Conservation (phyloP, 2,888 invertebrate species). For the Drosophila neotestacea region DNA sequence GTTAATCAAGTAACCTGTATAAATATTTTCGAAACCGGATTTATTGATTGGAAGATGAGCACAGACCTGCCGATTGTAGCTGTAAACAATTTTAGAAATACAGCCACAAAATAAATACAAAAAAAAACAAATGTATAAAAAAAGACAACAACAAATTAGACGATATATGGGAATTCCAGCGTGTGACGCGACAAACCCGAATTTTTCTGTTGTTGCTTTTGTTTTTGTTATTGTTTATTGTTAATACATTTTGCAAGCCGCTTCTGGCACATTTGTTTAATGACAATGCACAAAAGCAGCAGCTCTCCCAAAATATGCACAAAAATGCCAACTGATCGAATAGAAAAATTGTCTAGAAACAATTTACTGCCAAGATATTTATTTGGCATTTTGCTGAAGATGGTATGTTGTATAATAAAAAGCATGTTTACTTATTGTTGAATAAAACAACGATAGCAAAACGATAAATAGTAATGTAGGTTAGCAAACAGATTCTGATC, state of each 20-base stretch:
- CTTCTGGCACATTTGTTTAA: constrained; percentile 80
- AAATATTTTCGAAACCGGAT: constrained; percentile 75
- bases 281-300: constrained; percentile 73
- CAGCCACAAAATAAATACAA: constrained; percentile 24
- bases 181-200: constrained; percentile 78
- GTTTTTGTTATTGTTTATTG: constrained; percentile 28
- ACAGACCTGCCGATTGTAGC: constrained; percentile 53
- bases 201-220: constrained; percentile 41
- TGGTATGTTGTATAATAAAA: constrained; percentile 1
- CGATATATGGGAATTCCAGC: constrained; percentile 80
- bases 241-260: constrained; percentile 46
- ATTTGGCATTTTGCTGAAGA: constrained; percentile 38
- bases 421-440: constrained; percentile 19
- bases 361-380: constrained; percentile 47
- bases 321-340: constrained; percentile 43
- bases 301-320: constrained; percentile 53
- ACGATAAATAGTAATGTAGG: too few species aligned
- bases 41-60: constrained; percentile 77
- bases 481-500: too few species aligned
- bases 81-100: constrained; percentile 78
- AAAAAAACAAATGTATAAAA: constrained; percentile 16
- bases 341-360: constrained; percentile 53
- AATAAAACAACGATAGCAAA: too few species aligned
- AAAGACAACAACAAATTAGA: constrained; percentile 71
- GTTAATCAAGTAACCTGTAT: constrained; percentile 72